Conservation (phyloP, 2,888 invertebrate genomes). For the Diarsia dahlii region DNA sequence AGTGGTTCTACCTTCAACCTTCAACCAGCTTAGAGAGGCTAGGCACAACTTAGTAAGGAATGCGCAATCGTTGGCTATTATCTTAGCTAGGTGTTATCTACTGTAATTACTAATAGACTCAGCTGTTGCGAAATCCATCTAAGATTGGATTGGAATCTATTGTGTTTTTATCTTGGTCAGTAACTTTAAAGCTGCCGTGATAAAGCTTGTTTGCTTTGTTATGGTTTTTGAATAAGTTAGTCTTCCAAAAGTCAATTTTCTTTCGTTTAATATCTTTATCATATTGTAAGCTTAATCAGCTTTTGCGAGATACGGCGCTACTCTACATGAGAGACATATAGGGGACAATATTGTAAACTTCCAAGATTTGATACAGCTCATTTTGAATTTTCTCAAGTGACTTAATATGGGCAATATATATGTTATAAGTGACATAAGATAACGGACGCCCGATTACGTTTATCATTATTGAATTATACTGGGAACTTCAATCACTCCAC, state of each 20-base stretch:
- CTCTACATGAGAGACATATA: background rate
- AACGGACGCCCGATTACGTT: slow-evolving; percentile 39
- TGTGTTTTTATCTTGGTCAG: slow-evolving; percentile 13
- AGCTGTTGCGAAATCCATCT: slow-evolving; percentile 53
- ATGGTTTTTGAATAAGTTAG: background rate
- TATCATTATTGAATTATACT: slow-evolving; percentile 44
- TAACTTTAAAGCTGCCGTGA: background rate
- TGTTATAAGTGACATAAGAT: slow-evolving; percentile 9
- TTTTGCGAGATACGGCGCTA: background rate
- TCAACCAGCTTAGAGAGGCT: slow-evolving; percentile 77
- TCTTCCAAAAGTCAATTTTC: background rate
- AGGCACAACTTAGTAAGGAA: slow-evolving; percentile 73
- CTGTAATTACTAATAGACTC: slow-evolving; percentile 58
- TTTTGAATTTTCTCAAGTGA: slow-evolving; percentile 25
- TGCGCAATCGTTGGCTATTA: slow-evolving; percentile 77
- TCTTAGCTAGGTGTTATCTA: slow-evolving; percentile 64
- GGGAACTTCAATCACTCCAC: slow-evolving; percentile 44
- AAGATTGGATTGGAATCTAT: slow-evolving; percentile 31
- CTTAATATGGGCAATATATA: slow-evolving; percentile 44
- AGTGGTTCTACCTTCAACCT: slow-evolving; percentile 72
- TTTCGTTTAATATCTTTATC: background rate
- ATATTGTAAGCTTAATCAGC: background rate
- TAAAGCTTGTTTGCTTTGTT: background rate
- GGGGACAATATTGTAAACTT: background rate
- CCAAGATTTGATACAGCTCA: background rate